Conservation (phyloP, 1,140 invertebrate genomes). For the Habropoda laboriosa region DNA sequence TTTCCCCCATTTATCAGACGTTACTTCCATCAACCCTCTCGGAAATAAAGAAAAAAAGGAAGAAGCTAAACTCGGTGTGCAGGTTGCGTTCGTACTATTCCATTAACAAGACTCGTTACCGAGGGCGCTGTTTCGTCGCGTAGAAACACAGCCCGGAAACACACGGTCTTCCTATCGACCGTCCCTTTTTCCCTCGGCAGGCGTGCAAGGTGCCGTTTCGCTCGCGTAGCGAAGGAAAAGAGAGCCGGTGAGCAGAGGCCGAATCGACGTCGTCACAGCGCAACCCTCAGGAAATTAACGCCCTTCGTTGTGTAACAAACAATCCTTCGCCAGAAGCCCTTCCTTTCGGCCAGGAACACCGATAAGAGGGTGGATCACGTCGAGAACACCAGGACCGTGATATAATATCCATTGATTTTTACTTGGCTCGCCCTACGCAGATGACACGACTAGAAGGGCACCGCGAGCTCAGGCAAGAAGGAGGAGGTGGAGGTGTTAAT, state of each 20-base stretch:
- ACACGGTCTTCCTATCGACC: conserved; percentile 58
- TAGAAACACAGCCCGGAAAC: conserved; percentile 30
- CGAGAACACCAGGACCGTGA: conserved; percentile 10
- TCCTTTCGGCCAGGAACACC: not conserved
- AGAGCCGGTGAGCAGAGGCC: conserved; percentile 3
- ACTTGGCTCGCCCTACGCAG: conserved; percentile 23
- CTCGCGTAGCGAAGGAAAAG: not conserved
- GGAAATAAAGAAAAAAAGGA: not conserved
- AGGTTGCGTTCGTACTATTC: not conserved
- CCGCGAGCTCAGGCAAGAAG: not conserved
- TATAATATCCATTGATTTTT: conserved; percentile 75
- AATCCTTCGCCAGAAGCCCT: conserved; percentile 43
- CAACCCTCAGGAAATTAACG: conserved; percentile 74
- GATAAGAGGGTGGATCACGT: conserved; percentile 42
- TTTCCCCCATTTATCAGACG: not conserved
- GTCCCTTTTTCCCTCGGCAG: conserved; percentile 32
- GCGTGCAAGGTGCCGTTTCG: not conserved
- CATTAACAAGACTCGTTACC: conserved; percentile 63
- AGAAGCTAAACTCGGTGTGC: not conserved
- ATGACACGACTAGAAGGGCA: conserved; percentile 20
- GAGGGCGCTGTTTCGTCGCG: conserved; percentile 30
- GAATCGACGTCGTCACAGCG: conserved; percentile 16
- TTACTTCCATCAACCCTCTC: too few species aligned
- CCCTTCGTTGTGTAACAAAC: conserved; percentile 69
- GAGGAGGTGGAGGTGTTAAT: conserved; percentile 70